Evolutionary conservation across 2,888 invertebrate genomes (phyloP), one percentile per base, ranked within the genome.

Genomic region (Lutraria lutraria): DNA sequence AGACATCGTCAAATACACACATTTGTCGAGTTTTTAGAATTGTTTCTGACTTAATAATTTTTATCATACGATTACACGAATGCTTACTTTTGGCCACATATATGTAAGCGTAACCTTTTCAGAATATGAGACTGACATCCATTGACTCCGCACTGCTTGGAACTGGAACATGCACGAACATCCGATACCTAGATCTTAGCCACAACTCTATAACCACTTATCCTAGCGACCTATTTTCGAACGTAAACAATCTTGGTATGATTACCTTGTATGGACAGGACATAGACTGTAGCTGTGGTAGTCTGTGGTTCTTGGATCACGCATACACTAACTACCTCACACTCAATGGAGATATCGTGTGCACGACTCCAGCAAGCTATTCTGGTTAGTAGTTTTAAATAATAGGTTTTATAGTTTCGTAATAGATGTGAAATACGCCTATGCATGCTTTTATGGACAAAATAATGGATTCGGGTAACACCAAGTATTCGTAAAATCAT

Each of bases 171-270:
- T 43, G 53, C 10, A 34, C 80, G 0, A 84, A 79, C 63, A 87
- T 91, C 25, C 91, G 91, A 12, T 88, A 89, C 53, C 86, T 91
- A n/a, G 91, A 91, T 85, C 83, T 91, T 56, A 91, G 91, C 34
- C 53, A 86, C 79, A 91, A 91, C 84, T 21, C 63, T 16, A 81
- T 91, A 43, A 81, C 87, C 15, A 43, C 83, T 19, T 81, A 89
- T 34, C 87, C 91, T 1, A 76, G 81, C 60, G 25, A 19, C 21
- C 60, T 88, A 2, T 86, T 91, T 79, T 63, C 81, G 16, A 81
- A 83, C 31, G 60, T 89, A 21, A 63, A 80, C 25, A 86, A 84
- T 43, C 86, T 89, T 10, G 91, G 89, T 6, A 83, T 84, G 29
- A 83, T 91, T n/a, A 63, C 34, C 15, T 83, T 91, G 81, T 91